phyloP scores from a whole-genome alignment of 2,797 vertebrate species.

The Acipenser ruthenus region DNA sequence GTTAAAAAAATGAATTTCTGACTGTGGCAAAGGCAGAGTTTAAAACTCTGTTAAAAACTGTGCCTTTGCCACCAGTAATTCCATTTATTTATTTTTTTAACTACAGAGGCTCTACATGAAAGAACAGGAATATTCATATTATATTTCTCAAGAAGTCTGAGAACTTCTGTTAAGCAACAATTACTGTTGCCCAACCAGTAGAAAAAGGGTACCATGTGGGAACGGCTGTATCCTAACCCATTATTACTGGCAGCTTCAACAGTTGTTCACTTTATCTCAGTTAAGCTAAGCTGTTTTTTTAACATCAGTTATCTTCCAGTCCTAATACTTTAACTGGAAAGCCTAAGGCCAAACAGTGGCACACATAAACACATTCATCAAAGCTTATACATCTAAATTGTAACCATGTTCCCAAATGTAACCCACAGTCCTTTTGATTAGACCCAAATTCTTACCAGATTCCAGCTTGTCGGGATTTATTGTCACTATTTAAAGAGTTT shows the following conservation, averaged over 20 bases:
- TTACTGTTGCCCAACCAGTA: neutral
- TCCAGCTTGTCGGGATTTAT: neutral
- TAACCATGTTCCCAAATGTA: conserved; percentile 1
- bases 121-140: no score
- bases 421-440: neutral
- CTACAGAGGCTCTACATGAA: no score
- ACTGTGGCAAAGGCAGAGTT: no score
- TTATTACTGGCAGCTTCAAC: conserved; percentile 1
- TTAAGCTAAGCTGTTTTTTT: neutral
- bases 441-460: conserved; percentile 1
- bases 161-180: neutral
- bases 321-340: neutral
- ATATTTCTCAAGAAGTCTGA: neutral
- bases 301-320: neutral
- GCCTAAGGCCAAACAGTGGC: conserved; percentile 2
- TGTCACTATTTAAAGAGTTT: no score
- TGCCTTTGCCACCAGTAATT: no score
- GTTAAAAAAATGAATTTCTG: no score
- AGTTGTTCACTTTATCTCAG: neutral
- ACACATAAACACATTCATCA: conserved; percentile 5
- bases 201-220: neutral
- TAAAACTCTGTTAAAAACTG: no score
- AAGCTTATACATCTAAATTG: conserved; percentile 5
- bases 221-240: neutral
- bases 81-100: no score